These are phyloP conservation scores for Grammatotria lemairii DNA, from an alignment of 2,113 vertebrate genomes.

Conservation along the genomic window DNA sequence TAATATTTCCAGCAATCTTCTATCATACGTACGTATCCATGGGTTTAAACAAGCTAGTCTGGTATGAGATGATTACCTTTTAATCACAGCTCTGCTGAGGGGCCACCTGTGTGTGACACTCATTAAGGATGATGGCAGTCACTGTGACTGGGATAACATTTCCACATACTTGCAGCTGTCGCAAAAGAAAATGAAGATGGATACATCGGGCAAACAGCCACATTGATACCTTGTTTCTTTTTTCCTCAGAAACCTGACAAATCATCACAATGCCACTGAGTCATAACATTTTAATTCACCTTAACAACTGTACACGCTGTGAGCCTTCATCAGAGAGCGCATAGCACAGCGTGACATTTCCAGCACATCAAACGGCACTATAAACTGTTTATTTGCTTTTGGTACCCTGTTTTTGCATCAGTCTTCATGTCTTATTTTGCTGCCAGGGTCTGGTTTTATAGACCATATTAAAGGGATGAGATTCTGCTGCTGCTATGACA, in stretches of 20 bases:
- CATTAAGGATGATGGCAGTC: slow-evolving; percentile 50
- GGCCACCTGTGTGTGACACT: slow-evolving; percentile 38
- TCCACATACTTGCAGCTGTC: slow-evolving; percentile 53
- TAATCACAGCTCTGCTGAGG: slow-evolving; percentile 42
- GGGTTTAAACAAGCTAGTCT: neutral
- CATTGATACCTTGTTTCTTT: slow-evolving; percentile 6
- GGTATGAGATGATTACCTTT: slow-evolving; percentile 33
- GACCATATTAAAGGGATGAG: neutral
- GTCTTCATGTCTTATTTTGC: neutral
- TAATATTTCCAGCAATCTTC: neutral
- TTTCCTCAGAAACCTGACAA: slow-evolving; percentile 27
- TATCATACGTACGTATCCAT: neutral
- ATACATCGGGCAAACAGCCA: slow-evolving; percentile 11
- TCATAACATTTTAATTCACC: neutral
- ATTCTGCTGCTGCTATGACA: slow-evolving; percentile 5
- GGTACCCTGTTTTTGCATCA: neutral
- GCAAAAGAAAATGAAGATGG: slow-evolving; percentile 38
- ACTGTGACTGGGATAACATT: slow-evolving; percentile 38
- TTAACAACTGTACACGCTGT: neutral
- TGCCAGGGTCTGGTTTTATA: neutral
- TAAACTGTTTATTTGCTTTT: neutral
- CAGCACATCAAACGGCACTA: neutral
- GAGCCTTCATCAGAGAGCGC: neutral
- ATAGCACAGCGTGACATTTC: neutral
- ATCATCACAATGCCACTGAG: neutral